Evolutionary conservation across 2,797 vertebrate genomes (phyloP).

Genomic region (Amazona ochrocephala): DNA sequence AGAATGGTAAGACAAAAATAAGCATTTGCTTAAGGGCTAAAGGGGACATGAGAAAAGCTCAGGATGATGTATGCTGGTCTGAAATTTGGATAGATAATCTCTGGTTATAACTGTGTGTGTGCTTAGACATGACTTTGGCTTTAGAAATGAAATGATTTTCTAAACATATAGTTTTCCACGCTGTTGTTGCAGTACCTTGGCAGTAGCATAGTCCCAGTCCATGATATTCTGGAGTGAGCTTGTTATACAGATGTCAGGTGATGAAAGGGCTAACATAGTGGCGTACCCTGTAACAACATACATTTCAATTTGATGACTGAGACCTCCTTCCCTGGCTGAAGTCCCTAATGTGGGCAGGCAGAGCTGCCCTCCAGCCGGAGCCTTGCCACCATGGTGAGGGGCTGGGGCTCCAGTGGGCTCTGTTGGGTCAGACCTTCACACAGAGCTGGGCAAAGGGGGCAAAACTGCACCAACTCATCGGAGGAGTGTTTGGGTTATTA

Average conservation of each 20-base stretch:
- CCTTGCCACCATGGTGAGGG: fast-evolving
- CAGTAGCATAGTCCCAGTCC: background rate
- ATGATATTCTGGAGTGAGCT: background rate
- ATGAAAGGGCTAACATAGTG: background rate
- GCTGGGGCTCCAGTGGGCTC: background rate
- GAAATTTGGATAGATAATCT: background rate
- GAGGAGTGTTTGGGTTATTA: background rate
- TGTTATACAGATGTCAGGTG: background rate
- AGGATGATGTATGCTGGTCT: background rate
- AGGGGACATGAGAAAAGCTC: background rate
- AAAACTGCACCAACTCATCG: fast-evolving
- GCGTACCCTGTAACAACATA: background rate
- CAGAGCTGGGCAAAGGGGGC: background rate
- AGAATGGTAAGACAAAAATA: constrained; percentile 86
- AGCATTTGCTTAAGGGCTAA: background rate
- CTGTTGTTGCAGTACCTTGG: background rate
- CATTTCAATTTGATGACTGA: background rate
- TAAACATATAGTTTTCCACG: background rate
- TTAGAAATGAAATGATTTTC: background rate
- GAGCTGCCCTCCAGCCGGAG: background rate
- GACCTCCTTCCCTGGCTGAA: background rate
- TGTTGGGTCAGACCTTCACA: background rate
- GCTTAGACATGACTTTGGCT: background rate
- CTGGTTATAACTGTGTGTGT: background rate
- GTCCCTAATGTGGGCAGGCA: background rate